Percentiles rank a stretch among this genome's conserved stretches.
phyloP scores from a whole-genome alignment of 1,140 invertebrate genomes.

The Ostrea denselamellosa region DNA sequence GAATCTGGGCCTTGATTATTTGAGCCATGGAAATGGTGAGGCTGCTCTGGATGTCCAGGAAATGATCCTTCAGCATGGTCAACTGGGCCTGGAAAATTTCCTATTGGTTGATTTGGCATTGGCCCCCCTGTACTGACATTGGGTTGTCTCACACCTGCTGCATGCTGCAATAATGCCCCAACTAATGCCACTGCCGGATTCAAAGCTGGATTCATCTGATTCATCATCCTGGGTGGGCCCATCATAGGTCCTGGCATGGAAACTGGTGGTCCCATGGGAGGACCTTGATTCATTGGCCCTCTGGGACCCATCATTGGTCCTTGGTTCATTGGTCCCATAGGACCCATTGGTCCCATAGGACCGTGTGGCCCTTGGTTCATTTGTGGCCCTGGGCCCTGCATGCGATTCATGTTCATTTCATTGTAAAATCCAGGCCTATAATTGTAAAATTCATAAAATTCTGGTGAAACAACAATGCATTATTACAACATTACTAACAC shows the following conservation, averaged over 20 bases:
- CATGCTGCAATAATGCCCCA: conserved; percentile 60
- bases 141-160: conserved; percentile 45
- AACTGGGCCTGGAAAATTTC: conserved; percentile 26
- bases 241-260: conserved; percentile 41
- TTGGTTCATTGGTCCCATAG: conserved; percentile 50
- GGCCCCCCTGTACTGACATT: conserved; percentile 36
- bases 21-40: conserved; percentile 43
- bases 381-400: conserved; percentile 53
- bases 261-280: conserved; percentile 25
- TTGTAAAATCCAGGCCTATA: conserved; percentile 70
- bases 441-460: not conserved
- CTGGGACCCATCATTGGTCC: conserved; percentile 49
- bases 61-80: conserved; percentile 1
- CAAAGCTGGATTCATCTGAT: conserved; percentile 47
- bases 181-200: conserved; percentile 62
- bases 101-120: conserved; percentile 5
- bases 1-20: conserved; percentile 42
- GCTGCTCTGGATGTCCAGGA: conserved; percentile 26
- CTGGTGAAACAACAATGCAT: no score
- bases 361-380: conserved; percentile 46
- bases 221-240: conserved; percentile 44
- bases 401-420: conserved; percentile 56
- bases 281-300: conserved; percentile 43
- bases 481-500: no score
- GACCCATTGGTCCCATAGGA: conserved; percentile 22